A percentile compares a stretch with the other conserved stretches of the same genome.
Evolutionary conservation across 2,888 invertebrate species (phyloP).

Genomic region (Parnassius glacialis): DNA sequence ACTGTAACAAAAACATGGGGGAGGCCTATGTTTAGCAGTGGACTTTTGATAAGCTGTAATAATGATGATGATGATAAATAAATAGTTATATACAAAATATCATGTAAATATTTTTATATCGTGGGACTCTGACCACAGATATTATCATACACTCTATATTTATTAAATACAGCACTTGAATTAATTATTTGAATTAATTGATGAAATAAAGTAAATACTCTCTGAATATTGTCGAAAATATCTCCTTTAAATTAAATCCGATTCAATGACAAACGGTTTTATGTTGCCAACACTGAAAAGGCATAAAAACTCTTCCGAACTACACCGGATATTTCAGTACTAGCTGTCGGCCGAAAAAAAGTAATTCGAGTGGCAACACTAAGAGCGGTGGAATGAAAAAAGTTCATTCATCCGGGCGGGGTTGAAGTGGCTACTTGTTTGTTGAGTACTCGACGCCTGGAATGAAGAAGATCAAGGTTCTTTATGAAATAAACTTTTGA

Average conservation of each 20-base stretch:
- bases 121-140: no score
- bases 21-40: no score
- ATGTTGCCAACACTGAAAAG: conserved; percentile 3
- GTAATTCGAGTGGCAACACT: conserved; percentile 35
- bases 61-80: no score
- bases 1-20: no score
- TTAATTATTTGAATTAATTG: no score
- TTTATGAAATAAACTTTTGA: conserved; percentile 15
- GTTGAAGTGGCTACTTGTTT: conserved; percentile 30
- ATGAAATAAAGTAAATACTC: no score
- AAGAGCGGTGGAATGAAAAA: conserved; percentile 48
- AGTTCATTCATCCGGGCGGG: conserved; percentile 43
- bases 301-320: conserved; percentile 15
- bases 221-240: conserved; percentile 20
- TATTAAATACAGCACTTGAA: no score
- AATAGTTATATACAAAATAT: no score
- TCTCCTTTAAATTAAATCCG: background rate
- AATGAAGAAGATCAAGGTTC: conserved; percentile 19
- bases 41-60: no score
- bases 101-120: no score
- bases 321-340: conserved; percentile 30
- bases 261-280: background rate
- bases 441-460: conserved; percentile 20
- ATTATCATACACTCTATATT: no score
- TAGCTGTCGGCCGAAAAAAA: conserved; percentile 32